Base-by-base conservation (phyloP, 1,140 invertebrate species). In the Cylas formicarius region DNA sequence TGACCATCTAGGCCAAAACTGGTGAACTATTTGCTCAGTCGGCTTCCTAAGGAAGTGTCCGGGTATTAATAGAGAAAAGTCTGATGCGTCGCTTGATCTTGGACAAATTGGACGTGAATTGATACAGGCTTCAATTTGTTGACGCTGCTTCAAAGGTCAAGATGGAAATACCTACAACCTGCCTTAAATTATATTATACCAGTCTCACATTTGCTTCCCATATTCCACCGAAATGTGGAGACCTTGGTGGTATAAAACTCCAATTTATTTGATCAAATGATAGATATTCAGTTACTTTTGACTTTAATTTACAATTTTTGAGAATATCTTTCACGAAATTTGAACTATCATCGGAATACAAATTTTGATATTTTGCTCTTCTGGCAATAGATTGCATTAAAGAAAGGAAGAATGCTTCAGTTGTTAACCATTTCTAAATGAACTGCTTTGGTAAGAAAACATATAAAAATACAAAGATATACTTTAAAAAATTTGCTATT, bases 151-250 rank as follows among this genome's bases (percentile, higher is more conserved):
- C 38, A 17, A 11, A 40, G 10, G 16, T 27, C 6, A 40, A 23
- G 17, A 13, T 22, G 4, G 35, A 21, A 18, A 18, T 17, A 9
- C 23, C 24, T 6, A 29, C 20, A 6, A 27, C 1, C 2, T n/a
- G 6, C 6, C 20, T 10, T 28, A 28, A 18, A 28, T 40, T 24
- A 28, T 6, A 14, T 40, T 40, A 29, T 28, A 40, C 31, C 5
- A 17, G 9, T 11, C 31, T 40, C 2, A 31, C 38, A 5, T 7
- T 28, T 19, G 38, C 13, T 40, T 40, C 26, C 38, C 38, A 40
- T 1, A 40, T 7, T 3, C 38, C 38, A 9, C 16, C 38, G 9
- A 40, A 40, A 10, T 40, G 23, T 7, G 38, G 38, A 8, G 38
- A 10, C 6, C 20, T 14, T 3, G 27, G 14, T 7, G 38, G 38